These are phyloP conservation scores for Maniola hyperantus DNA, from an alignment of 2,888 invertebrate genomes.

Conservation along the genomic window DNA sequence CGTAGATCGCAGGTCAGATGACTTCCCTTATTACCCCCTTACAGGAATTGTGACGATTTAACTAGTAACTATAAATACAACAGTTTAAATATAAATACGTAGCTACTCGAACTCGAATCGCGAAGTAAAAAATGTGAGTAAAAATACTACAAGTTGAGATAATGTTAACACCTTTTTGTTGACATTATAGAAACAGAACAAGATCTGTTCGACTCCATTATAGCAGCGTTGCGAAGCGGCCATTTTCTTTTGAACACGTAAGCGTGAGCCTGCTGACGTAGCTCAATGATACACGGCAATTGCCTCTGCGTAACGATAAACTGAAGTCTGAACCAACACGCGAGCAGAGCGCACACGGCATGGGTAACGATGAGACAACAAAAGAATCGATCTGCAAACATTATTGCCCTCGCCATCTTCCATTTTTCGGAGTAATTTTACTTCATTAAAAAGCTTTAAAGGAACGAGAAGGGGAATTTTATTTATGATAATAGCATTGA, in stretches of 20 bases:
- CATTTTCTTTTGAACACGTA: conserved; percentile 63
- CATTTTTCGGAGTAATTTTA: not conserved
- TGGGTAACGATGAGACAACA: conserved; percentile 60
- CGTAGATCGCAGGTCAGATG: no score
- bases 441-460: not conserved
- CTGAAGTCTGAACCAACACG: conserved; percentile 48
- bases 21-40: no score
- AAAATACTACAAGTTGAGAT: not conserved
- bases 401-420: conserved; percentile 44
- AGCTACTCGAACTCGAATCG: no score
- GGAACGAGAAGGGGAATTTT: not conserved
- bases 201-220: conserved; percentile 11
- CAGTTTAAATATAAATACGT: no score
- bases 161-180: not conserved
- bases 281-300: conserved; percentile 55
- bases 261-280: conserved; percentile 54
- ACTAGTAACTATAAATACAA: no score
- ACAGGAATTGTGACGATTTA: no score
- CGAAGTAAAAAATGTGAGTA: not conserved
- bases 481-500: not conserved
- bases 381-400: conserved; percentile 66
- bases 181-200: not conserved
- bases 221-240: conserved; percentile 45
- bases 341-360: conserved; percentile 43
- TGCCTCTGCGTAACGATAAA: conserved; percentile 56